Percentiles rank a stretch among this genome's conserved stretches.
These are phyloP conservation scores for Cheilosia variabilis DNA, from an alignment of 2,888 invertebrate genomes.

Conservation along the genomic window DNA sequence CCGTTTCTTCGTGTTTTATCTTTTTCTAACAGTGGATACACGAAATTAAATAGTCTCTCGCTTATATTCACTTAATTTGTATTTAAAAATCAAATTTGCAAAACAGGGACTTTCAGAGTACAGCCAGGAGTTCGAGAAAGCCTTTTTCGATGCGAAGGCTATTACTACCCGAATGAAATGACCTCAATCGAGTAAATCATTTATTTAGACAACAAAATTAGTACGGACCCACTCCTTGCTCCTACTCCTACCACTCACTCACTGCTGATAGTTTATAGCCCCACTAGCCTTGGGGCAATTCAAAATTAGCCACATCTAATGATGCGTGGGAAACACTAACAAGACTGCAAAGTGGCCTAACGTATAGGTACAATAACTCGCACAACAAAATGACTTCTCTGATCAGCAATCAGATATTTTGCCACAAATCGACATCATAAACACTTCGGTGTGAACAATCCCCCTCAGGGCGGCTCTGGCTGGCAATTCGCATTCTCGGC, in stretches of 20 bases:
- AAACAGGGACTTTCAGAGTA: no score
- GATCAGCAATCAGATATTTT: slow-evolving; percentile 62
- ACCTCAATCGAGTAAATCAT: no score
- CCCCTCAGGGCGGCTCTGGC: slow-evolving; percentile 26
- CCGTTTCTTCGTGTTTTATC: no score
- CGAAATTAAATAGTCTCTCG: no score
- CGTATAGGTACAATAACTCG: slow-evolving; percentile 44
- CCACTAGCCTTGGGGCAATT: slow-evolving; percentile 13
- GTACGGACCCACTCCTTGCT: no score
- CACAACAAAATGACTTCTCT: slow-evolving; percentile 43
- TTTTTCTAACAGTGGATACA: no score
- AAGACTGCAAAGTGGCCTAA: slow-evolving; percentile 42
- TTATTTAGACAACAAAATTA: no score
- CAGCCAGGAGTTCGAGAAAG: no score
- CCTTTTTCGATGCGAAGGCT: no score
- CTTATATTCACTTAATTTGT: no score
- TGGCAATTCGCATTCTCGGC: slow-evolving; percentile 55
- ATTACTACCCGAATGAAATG: no score
- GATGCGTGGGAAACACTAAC: slow-evolving; percentile 69
- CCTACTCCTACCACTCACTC: not conserved
- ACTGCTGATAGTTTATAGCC: slow-evolving; percentile 21
- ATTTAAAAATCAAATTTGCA: no score
- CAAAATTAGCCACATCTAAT: slow-evolving; percentile 33
- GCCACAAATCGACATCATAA: slow-evolving; percentile 68
- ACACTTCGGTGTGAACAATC: slow-evolving; percentile 42